phyloP scores from a whole-genome alignment of 2,888 invertebrate genomes.

The Nemotelus pantherinus region DNA sequence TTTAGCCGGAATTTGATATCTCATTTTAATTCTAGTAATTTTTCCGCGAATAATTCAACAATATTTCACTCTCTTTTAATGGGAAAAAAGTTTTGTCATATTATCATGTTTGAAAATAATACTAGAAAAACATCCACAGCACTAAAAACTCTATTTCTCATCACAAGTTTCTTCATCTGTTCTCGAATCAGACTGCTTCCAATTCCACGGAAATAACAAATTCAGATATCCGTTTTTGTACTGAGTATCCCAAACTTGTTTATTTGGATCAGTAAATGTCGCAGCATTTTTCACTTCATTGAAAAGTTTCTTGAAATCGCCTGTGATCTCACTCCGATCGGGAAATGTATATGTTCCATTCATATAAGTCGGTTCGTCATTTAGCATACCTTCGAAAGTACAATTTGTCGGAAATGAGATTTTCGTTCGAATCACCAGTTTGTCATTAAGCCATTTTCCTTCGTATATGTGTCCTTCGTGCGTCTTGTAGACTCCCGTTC shows the following conservation, averaged over 20 bases:
- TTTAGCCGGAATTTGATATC: too few relatives aligned
- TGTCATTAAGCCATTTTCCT: constrained; percentile 44
- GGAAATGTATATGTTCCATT: constrained; percentile 34
- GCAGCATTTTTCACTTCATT: not conserved
- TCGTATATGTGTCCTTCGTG: constrained; percentile 13
- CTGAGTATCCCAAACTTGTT: constrained; percentile 18
- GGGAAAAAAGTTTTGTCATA: too few relatives aligned
- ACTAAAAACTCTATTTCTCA: not conserved
- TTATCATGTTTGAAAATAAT: too few relatives aligned
- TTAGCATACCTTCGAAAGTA: constrained; percentile 1
- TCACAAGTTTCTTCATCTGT: constrained; percentile 8
- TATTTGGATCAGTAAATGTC: constrained; percentile 43
- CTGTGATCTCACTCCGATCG: constrained; percentile 28
- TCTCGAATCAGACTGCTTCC: not conserved
- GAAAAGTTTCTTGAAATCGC: constrained; percentile 40
- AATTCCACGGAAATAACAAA: constrained; percentile 22
- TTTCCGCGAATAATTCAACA: too few relatives aligned
- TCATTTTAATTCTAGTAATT: too few relatives aligned
- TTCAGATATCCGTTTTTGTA: not conserved
- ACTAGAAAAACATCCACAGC: too few relatives aligned
- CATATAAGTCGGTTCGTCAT: not conserved
- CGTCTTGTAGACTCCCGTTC: constrained; percentile 30
- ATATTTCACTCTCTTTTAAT: too few relatives aligned
- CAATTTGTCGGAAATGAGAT: constrained; percentile 19
- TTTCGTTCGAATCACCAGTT: constrained; percentile 31